Evolutionary conservation across 2,797 vertebrate genomes (phyloP), one percentile per base, ranked within the genome.

Genomic region (Pelodytes ibericus): DNA sequence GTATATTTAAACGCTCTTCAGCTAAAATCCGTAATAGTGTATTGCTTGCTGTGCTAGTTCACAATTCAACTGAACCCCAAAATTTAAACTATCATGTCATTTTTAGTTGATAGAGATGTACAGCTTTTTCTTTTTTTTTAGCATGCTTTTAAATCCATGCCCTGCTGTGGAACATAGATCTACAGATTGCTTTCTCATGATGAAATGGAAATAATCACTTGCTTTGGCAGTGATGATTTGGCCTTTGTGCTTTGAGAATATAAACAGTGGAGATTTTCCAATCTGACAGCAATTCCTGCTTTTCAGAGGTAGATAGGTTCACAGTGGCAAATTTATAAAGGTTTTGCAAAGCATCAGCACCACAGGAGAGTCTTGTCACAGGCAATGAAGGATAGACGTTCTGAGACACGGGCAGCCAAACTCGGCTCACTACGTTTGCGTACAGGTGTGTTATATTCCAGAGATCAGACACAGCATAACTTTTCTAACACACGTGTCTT

Each of bases 181-280:
- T 58, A 11, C 8, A n/a, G 56, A 58, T 29, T 58, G 56, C 26
- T 26, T 58, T 58, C 56, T 29, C 8, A 16, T 26, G 56, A 58
- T 58, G 56, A 58, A 58, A 58, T 58, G 25, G 26, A 58, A 58
- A 58, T 58, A 58, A 58, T 58, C 56, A 29, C 56, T 58, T 58
- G 56, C 16, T 26, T 29, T 26, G 56, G 56, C 56, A 58, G 56
- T 22, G 49, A 58, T 58, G 56, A 58, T 58, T 58, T 58, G 56
- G 56, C 26, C 56, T 58, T 58, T 26, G 56, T 26, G 56, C 56
- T 58, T 58, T 26, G 56, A 58, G 13, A 58, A 26, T 58, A 27
- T 58, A 58, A 58, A 58, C 24, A 58, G 56, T 58, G 56, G 20
- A 27, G 26, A 58, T 58, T 26, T 58, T 58, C 24, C 56, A 58